Conservation (phyloP, 2,113 vertebrate genomes). For the Pseudorectes ferrugineus region DNA sequence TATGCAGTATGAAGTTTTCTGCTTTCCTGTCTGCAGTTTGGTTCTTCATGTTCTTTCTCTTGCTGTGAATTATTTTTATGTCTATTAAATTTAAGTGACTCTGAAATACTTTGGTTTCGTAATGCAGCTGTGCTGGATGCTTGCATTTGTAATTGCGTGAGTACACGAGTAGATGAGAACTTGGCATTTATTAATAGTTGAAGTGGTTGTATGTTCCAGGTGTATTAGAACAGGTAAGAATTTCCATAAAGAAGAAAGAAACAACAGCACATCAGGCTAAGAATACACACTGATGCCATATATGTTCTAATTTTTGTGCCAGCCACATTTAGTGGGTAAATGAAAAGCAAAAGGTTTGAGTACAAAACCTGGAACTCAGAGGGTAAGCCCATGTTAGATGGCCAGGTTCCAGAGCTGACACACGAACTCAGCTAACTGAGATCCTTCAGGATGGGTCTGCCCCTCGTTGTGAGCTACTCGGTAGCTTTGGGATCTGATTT, state of each 20-base stretch:
- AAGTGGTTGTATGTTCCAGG: background rate
- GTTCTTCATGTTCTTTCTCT: background rate
- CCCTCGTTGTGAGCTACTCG: background rate
- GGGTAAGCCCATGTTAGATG: background rate
- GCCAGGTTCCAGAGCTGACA: background rate
- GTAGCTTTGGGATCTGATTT: background rate
- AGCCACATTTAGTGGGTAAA: background rate
- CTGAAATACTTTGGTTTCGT: background rate
- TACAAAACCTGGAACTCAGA: background rate
- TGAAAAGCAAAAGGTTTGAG: background rate
- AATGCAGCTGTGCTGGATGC: background rate
- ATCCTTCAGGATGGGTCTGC: background rate
- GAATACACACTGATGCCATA: too few species aligned
- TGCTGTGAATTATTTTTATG: background rate
- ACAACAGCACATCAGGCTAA: background rate
- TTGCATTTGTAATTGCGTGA: background rate
- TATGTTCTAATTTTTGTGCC: background rate
- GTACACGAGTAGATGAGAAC: background rate
- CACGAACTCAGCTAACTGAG: accelerated
- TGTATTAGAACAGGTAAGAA: background rate
- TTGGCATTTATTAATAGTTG: background rate
- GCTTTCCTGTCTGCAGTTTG: background rate
- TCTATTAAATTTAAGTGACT: background rate
- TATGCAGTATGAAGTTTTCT: background rate
- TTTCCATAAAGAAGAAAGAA: background rate